These are phyloP conservation scores for Silurus meridionalis DNA, from an alignment of 2,113 vertebrate species.

Conservation along the genomic window DNA sequence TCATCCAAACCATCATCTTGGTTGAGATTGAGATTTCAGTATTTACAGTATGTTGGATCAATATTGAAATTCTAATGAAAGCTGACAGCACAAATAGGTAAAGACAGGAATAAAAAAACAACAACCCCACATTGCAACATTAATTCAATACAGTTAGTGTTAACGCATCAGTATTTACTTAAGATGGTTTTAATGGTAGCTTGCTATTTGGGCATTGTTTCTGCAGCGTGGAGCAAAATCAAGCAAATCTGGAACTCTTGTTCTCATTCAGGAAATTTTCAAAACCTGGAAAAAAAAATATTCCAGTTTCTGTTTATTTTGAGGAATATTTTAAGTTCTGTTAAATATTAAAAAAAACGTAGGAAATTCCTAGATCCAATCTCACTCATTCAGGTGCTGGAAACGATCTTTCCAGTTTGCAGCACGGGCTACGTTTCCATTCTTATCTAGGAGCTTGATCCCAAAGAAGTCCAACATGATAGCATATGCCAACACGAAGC, in stretches of 20 bases:
- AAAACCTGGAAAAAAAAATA: background rate
- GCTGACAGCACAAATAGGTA: too few species aligned
- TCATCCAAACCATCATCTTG: too few species aligned
- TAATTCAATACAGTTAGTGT: too few species aligned
- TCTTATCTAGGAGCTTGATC: constrained; percentile 92
- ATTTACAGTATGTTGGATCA: too few species aligned
- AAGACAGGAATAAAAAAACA: too few species aligned
- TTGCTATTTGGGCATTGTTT: background rate
- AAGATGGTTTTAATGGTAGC: background rate
- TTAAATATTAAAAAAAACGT: background rate
- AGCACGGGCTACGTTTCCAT: constrained; percentile 85
- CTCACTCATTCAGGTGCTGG: constrained; percentile 97
- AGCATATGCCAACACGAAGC: constrained; percentile 90
- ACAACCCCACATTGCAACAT: too few species aligned
- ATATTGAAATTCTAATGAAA: too few species aligned
- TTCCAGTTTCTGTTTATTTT: background rate
- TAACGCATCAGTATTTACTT: too few species aligned
- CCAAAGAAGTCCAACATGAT: constrained; percentile 99
- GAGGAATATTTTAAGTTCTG: background rate
- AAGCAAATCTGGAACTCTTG: background rate
- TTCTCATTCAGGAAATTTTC: background rate
- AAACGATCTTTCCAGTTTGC: constrained; percentile 93
- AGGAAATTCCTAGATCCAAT: background rate
- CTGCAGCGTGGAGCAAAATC: background rate
- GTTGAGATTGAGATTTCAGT: too few species aligned